A percentile compares a stretch with the other conserved stretches of the same genome.
Conservation (phyloP, 1,140 invertebrate species). For the Caenorhabditis tropicalis region DNA sequence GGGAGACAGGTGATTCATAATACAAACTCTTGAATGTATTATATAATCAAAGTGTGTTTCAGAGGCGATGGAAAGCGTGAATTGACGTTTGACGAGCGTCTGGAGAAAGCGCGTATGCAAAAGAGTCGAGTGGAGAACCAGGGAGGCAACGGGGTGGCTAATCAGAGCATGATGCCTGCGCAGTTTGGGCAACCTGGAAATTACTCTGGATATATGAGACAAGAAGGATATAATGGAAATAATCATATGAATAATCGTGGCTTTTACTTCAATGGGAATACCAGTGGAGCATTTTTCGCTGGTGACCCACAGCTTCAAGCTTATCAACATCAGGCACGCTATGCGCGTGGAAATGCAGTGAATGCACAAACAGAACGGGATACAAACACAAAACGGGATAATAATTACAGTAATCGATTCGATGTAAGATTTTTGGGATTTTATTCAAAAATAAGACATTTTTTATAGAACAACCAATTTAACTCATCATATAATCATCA, state of each 20-base stretch:
- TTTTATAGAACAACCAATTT: not conserved
- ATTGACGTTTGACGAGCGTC: slow-evolving; percentile 27
- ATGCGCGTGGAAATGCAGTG: not conserved
- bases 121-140: slow-evolving; percentile 15
- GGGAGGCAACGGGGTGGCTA: not conserved
- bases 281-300: not conserved
- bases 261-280: not conserved
- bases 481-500: slow-evolving; percentile 3
- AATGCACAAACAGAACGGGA: not conserved
- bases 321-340: not conserved
- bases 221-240: not conserved
- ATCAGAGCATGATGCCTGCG: not conserved
- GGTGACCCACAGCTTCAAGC: not conserved
- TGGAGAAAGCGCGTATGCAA: slow-evolving; percentile 3
- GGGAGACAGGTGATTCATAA: slow-evolving; percentile 18
- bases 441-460: too few relatives aligned
- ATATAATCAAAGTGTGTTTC: not conserved
- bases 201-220: not conserved
- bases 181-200: not conserved
- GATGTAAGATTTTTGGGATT: slow-evolving; percentile 1
- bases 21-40: not conserved
- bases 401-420: slow-evolving; percentile 5
- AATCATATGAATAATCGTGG: not conserved
- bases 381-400: slow-evolving; percentile 1
- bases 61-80: not conserved